phyloP scores from a whole-genome alignment of 1,140 invertebrate genomes.

The Tetragonula clypearis region DNA sequence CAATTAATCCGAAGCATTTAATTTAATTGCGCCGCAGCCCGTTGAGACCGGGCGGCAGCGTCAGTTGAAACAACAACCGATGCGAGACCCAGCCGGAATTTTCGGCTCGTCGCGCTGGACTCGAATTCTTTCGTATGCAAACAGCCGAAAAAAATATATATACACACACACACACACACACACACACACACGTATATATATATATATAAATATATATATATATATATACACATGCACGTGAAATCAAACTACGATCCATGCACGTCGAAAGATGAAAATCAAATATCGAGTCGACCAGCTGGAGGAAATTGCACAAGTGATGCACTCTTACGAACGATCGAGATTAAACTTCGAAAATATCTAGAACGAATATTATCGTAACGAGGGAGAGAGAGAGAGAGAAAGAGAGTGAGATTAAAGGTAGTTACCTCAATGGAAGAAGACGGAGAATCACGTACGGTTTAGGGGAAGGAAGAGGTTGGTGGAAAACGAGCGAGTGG shows the following conservation, averaged over 20 bases:
- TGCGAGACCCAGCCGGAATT: conserved; percentile 65
- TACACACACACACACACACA: neutral
- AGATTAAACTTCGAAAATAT: neutral
- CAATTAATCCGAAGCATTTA: conserved; percentile 79
- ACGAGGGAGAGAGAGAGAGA: neutral
- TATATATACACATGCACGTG: too few species aligned
- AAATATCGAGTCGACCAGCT: neutral
- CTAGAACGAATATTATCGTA: neutral
- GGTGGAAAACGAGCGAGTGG: conserved; percentile 48
- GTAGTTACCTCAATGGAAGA: neutral
- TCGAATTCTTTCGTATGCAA: conserved; percentile 64
- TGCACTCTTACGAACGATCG: neutral
- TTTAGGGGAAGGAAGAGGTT: neutral
- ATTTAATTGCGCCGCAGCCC: conserved; percentile 76
- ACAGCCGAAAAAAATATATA: conserved; percentile 54
- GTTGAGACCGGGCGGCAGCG: conserved; percentile 59
- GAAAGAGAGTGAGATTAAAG: neutral
- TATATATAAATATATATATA: conserved; percentile 39
- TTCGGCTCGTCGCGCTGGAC: conserved; percentile 59
- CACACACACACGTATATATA: neutral
- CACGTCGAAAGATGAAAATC: conserved; percentile 2
- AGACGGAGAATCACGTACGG: neutral
- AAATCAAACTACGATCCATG: neutral
- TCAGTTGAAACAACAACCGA: conserved; percentile 67
- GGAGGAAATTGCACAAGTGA: neutral